Conservation (phyloP, 2,113 vertebrate genomes). For the Megatriorchis doriae region DNA sequence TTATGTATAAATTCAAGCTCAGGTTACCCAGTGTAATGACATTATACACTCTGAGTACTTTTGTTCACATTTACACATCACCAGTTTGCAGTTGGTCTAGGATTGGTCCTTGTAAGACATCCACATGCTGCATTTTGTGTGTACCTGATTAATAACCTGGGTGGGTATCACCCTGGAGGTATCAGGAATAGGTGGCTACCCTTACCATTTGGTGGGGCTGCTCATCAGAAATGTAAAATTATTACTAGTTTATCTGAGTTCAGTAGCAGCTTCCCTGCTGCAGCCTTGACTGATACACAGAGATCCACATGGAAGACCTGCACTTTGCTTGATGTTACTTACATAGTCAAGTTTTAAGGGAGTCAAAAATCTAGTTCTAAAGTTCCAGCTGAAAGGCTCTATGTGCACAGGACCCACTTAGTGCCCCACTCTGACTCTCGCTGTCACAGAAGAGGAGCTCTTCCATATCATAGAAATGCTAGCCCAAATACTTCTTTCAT, state of each 20-base stretch:
- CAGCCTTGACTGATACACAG: not conserved
- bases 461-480: not conserved
- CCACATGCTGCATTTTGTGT: not conserved
- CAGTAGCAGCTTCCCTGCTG: not conserved
- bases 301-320: accelerated
- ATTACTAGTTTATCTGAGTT: not conserved
- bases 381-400: not conserved
- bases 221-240: not conserved
- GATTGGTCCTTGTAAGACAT: not conserved
- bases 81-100: not conserved
- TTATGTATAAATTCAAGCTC: not conserved
- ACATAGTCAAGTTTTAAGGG: not conserved
- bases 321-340: not conserved
- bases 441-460: not conserved
- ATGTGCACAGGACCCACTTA: not conserved
- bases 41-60: not conserved
- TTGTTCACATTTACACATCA: not conserved
- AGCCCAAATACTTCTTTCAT: not conserved
- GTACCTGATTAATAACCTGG: not conserved
- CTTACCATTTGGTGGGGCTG: not conserved
- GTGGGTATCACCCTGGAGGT: not conserved
- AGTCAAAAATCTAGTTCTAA: not conserved
- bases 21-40: not conserved
- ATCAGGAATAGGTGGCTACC: not conserved
- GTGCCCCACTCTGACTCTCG: not conserved